Percentiles rank a stretch among this genome's conserved stretches.
phyloP scores from a whole-genome alignment of 2,888 invertebrate genomes.

The Nemotelus pantherinus region DNA sequence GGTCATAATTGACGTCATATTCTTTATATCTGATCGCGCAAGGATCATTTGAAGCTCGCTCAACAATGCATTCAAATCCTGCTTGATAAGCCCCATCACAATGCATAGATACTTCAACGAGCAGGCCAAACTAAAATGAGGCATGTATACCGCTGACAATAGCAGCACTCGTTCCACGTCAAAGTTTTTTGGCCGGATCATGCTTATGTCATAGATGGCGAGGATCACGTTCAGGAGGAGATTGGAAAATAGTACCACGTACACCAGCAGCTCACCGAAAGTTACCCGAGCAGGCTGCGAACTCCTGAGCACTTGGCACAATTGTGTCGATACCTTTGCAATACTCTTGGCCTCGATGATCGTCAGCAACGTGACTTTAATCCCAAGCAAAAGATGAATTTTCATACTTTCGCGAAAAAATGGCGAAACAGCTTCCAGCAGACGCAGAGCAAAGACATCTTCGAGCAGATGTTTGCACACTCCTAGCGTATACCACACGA shows the following conservation, averaged over 20 bases:
- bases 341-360: slow-evolving; percentile 35
- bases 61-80: slow-evolving; percentile 7
- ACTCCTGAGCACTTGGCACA: neutral
- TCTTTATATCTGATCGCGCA: neutral
- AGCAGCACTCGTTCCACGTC: slow-evolving; percentile 14
- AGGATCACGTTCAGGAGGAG: neutral
- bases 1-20: neutral
- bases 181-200: slow-evolving; percentile 22
- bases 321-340: slow-evolving; percentile 32
- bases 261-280: slow-evolving; percentile 1
- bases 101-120: slow-evolving; percentile 28
- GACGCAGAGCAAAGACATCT: neutral
- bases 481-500: slow-evolving; percentile 51
- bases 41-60: slow-evolving; percentile 19
- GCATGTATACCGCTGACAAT: slow-evolving; percentile 26
- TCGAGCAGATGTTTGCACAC: slow-evolving; percentile 41
- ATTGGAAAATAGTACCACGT: slow-evolving; percentile 31
- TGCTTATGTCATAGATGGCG: slow-evolving; percentile 19
- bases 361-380: slow-evolving; percentile 31
- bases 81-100: slow-evolving; percentile 28
- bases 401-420: slow-evolving; percentile 44
- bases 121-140: slow-evolving; percentile 33
- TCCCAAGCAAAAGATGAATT: slow-evolving; percentile 42
- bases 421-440: slow-evolving; percentile 36
- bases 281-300: neutral